Evolutionary conservation across 2,797 vertebrate genomes (phyloP).

Genomic region (Natrix natrix): DNA sequence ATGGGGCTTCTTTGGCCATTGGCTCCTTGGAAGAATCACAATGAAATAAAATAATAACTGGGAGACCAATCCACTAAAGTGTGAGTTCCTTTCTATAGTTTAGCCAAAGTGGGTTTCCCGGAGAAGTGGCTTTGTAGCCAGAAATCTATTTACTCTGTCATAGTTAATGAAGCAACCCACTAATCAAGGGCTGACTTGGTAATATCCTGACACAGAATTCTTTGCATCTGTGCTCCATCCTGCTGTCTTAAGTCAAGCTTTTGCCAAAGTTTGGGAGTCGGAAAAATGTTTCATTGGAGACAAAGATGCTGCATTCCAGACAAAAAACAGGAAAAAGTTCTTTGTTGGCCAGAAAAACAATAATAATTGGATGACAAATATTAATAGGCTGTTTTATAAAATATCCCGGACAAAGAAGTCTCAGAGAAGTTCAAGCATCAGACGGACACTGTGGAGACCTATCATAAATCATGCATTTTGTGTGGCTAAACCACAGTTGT

Average conservation of each 20-base stretch:
- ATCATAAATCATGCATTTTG: background rate
- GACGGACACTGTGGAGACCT: background rate
- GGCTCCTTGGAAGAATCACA: background rate
- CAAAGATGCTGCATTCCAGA: conserved; percentile 66
- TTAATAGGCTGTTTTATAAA: conserved; percentile 57
- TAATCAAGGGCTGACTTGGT: conserved; percentile 67
- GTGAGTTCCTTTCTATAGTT: conserved; percentile 51
- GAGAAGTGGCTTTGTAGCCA: conserved; percentile 66
- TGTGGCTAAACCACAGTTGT: background rate
- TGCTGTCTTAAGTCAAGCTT: conserved; percentile 64
- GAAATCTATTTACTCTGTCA: conserved; percentile 68
- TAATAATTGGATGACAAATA: conserved; percentile 56
- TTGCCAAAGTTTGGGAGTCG: conserved; percentile 56
- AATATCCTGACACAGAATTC: conserved; percentile 60
- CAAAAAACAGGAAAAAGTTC: conserved; percentile 56
- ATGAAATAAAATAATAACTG: background rate
- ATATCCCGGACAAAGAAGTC: background rate
- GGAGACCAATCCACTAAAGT: conserved; percentile 38
- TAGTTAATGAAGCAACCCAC: conserved; percentile 66
- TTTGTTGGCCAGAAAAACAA: conserved; percentile 47
- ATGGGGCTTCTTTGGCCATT: background rate
- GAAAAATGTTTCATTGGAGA: conserved; percentile 73
- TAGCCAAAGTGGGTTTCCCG: conserved; percentile 60
- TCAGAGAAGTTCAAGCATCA: background rate
- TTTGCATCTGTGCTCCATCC: conserved; percentile 70